Evolutionary conservation across 2,888 invertebrate genomes (phyloP), one percentile per base, ranked within the genome.

Genomic region (Neoascia interrupta): DNA sequence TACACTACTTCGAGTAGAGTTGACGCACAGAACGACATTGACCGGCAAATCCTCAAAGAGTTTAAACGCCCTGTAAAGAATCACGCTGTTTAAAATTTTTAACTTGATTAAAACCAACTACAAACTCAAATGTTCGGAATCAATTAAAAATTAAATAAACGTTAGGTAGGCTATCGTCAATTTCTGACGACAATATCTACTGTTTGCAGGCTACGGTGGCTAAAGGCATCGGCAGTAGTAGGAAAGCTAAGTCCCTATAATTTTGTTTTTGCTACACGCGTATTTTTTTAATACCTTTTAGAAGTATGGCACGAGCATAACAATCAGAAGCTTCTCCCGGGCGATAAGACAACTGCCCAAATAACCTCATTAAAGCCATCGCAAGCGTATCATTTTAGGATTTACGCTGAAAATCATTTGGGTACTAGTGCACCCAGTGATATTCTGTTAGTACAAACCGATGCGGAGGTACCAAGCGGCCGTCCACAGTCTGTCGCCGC

Each of bases 401-500:
- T 92, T 19, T 90, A 90, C 85, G 92, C 92, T 23, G 91, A 91
- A 85, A 92, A 92, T 87, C 90, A 91, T 84, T 89, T 92, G 74
- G 92, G 92, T 13, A 90, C 90, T 51, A 92, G 92, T 84, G 90
- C 90, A 6, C 90, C 91, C 3, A 92, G 92, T 83, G 90, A 91
- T 84, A 90, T 90, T 82, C 87, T 91, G 73, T 89, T 91, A 82
- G 89, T 90, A 1, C 90, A 90, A 84, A 91, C 91, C 0, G 91
- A 91, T 47, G 89, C 90, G 0, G 91, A 91, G 89, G 92, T 92
- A 0, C 95, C 95, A 0, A 92, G 93, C 11, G 94, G 93, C 36
- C 91, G 94, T 0, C 94, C 94, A 0, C 90, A 90, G 18, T 91
- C 92, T 83, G 92, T 95, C 16, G 91, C 91, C 49, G 93, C 92